Evolutionary conservation across 1,140 invertebrate species (phyloP).

Genomic region (Cydia strobilella): DNA sequence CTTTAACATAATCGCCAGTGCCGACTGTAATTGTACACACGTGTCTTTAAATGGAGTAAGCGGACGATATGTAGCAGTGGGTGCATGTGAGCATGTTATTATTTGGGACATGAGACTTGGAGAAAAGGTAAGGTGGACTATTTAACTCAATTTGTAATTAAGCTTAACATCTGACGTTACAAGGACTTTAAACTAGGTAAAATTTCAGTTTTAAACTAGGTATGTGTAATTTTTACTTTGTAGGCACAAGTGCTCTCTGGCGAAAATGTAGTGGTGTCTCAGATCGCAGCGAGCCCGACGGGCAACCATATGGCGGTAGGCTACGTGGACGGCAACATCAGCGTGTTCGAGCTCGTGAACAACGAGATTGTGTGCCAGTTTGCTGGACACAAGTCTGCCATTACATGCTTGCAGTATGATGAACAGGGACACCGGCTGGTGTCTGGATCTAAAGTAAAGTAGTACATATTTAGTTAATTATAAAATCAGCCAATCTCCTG

Average conservation of each 20-base stretch:
- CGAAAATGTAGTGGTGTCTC: slow-evolving; percentile 89
- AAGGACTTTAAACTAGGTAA: neutral
- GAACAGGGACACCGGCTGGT: slow-evolving; percentile 88
- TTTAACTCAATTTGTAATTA: slow-evolving; percentile 18
- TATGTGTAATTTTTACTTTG: slow-evolving; percentile 36
- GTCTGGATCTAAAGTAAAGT: slow-evolving; percentile 91
- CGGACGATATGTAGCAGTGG: slow-evolving; percentile 92
- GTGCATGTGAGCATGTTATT: slow-evolving; percentile 95
- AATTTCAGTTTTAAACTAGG: slow-evolving; percentile 7
- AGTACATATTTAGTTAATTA: neutral
- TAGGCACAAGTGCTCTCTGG: slow-evolving; percentile 87
- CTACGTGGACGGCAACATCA: slow-evolving; percentile 93
- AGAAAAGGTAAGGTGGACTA: slow-evolving; percentile 86
- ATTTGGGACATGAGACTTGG: slow-evolving; percentile 96
- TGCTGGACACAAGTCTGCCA: slow-evolving; percentile 92
- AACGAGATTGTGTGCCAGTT: slow-evolving; percentile 89
- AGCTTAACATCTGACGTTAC: neutral
- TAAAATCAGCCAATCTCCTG: no score
- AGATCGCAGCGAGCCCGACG: slow-evolving; percentile 86
- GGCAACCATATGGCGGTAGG: slow-evolving; percentile 92
- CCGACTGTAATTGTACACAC: slow-evolving; percentile 89
- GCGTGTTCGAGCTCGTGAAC: slow-evolving; percentile 88
- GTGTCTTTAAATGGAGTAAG: slow-evolving; percentile 87
- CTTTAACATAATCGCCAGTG: slow-evolving; percentile 93
- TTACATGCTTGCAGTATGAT: slow-evolving; percentile 93